Conservation (phyloP, 2,888 invertebrate species). For the Drosophila peninsularis region DNA sequence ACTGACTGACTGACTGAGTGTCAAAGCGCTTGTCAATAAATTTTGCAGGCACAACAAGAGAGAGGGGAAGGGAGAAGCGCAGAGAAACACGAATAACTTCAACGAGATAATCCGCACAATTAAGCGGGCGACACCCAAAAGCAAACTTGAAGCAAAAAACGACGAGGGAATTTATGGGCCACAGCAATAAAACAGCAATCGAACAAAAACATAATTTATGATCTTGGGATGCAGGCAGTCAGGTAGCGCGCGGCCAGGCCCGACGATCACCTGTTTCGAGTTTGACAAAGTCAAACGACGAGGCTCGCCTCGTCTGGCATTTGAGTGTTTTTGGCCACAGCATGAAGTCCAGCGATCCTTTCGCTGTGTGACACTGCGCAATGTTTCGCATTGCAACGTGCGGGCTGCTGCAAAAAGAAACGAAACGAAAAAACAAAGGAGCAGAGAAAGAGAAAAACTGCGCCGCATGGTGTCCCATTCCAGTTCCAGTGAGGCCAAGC, state of each 20-base stretch:
- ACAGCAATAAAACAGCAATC: conserved; percentile 45
- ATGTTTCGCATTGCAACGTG: conserved; percentile 76
- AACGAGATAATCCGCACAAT: conserved; percentile 73
- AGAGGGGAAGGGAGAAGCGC: not conserved
- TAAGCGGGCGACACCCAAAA: conserved; percentile 63
- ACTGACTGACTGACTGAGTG: conserved; percentile 53
- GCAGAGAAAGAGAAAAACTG: conserved; percentile 27
- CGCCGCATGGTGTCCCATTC: conserved; percentile 67
- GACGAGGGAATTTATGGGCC: conserved; percentile 29
- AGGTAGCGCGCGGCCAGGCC: conserved; percentile 63
- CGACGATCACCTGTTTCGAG: conserved; percentile 76
- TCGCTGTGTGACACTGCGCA: conserved; percentile 70
- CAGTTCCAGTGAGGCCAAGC: conserved; percentile 35
- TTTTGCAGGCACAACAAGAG: conserved; percentile 44
- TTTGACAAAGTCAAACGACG: conserved; percentile 58
- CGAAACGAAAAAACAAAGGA: not conserved
- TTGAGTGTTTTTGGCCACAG: conserved; percentile 73
- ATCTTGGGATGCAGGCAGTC: conserved; percentile 41
- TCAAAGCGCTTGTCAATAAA: conserved; percentile 71
- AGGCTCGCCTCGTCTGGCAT: conserved; percentile 54
- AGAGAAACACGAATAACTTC: conserved; percentile 24
- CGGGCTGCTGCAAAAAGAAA: conserved; percentile 59
- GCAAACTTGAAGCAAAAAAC: conserved; percentile 44
- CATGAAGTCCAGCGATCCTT: conserved; percentile 63
- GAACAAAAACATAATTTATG: conserved; percentile 77